Evolutionary conservation across 2,888 invertebrate species (phyloP), one percentile per base, ranked within the genome.

Genomic region (Euproctis similis): DNA sequence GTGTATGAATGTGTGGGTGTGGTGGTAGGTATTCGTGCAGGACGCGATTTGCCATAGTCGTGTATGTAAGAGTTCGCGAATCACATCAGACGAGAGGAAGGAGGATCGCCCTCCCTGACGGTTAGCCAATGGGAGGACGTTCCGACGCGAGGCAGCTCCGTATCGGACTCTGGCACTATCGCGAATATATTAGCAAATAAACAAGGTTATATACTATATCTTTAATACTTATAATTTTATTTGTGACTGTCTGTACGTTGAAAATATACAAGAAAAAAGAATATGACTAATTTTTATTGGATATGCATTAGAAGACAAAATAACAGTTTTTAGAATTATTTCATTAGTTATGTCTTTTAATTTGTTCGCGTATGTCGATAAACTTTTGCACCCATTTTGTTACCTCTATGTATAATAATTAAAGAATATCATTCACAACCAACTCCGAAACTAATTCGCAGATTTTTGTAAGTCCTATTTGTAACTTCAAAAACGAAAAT

Each of bases 71-170:
- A 45, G 65, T 72, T 75, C 69, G 81, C 81, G 76, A 81, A 80
- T 80, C 73, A 67, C 50, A 72, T 76, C 70, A 77, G 59, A 51
- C 67, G 78, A 82, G 82, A 82, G 81, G 71, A 73, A 59, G 75
- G 81, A 82, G 82, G 80, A 78, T 78, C 75, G 78, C 78, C 82
- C 82, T 82, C 80, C 71, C 69, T 62, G 56, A 53, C 52, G 53
- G 55, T 43, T 56, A 53, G 61, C 82, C 82, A 84, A 82, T 82
- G 43, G 59, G 59, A 63, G 57, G 46, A 61, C 55, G 65, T 63
- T 61, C 63, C 65, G 60, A 56, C 64, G 49, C 51, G 50, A 52
- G 57, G 59, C 46, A 60, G 45, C 50, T 56, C 59, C 56, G 60
- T 50, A 54, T 59, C 56, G 59, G 54, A 51, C 44, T 54, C 55